Evolutionary conservation across 2,797 vertebrate species (phyloP).

Genomic region (Enteromius viviparus): DNA sequence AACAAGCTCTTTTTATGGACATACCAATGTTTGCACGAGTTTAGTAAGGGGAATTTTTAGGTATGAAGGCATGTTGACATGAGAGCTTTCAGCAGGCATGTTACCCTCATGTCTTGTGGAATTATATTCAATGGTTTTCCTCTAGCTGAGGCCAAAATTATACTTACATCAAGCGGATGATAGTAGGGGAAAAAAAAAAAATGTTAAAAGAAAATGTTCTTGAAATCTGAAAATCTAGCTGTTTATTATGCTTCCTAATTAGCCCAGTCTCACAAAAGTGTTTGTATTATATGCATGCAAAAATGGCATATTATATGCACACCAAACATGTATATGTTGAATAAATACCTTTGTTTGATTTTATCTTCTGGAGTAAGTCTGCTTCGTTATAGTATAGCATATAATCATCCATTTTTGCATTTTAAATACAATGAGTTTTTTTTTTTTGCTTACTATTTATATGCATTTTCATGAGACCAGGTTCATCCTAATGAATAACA

Average conservation of each 20-base stretch:
- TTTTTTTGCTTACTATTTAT: no score
- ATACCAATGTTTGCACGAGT: background rate
- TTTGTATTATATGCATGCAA: no score
- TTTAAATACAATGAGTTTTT: no score
- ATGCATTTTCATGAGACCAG: no score
- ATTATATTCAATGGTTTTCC: conserved; percentile 10
- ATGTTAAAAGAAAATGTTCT: background rate
- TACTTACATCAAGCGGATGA: background rate
- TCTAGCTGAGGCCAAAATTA: background rate
- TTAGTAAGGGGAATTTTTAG: conserved; percentile 11
- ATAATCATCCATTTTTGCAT: no score
- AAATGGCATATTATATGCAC: no score
- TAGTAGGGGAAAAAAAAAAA: background rate
- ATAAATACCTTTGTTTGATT: no score
- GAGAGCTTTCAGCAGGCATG: background rate
- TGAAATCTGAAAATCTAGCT: background rate
- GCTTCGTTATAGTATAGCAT: no score
- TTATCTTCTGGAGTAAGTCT: no score
- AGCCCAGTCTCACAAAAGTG: no score
- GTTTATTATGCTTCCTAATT: background rate
- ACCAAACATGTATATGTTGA: no score
- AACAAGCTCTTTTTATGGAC: background rate
- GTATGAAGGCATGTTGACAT: background rate
- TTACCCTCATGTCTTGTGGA: background rate
- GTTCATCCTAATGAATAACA: no score